Base-by-base conservation (phyloP, 92 coral and sea anemone species). In the Umimayanthus kanabou region DNA sequence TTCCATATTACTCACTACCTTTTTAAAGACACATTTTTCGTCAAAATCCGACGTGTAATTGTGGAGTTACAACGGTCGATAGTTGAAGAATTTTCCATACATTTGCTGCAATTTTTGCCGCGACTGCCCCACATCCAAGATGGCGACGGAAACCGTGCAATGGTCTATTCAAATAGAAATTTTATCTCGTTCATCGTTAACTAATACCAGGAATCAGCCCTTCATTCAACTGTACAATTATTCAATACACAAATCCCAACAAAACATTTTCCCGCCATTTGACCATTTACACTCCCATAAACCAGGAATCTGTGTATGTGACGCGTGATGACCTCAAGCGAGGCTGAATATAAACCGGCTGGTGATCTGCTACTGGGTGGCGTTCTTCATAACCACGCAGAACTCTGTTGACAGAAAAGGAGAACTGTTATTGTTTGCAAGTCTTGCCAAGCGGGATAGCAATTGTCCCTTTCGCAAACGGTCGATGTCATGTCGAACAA, bases 381-480 rank as follows among this genome's bases (percentile, higher is more conserved):
- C 82, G 16, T 13, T 78, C 49, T 26, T 47, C 82, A 78, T 78
- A 23, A 78, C 82, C 65, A 50, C 82, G 49, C 82, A 78, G 40
- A 78, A 78, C 25, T 78, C 82, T 78, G 82, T 78, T 49, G 61
- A 20, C 26, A 78, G 40, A 78, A 49, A 18, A 50, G 18, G 30
- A 53, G 26, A 78, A 49, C 33, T 23, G 82, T 49, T 47, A 45
- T 23, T 40, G 73, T 69, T 9, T 16, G 72, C 28, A 13, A 47
- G 53, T 47, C 2, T 47, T 47, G 53, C 14, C 11, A 10, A 10
- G 1, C 13, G 2, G 53, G 9, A 47, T 0, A 8, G 37, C 2
- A 33, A 33, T 33, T 33, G 0, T 33, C 37, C 0, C 37, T 8
- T 9, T 47, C 8, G 2, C 8, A 47, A 47, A 47, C 6, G 8